phyloP scores from a whole-genome alignment of 1,140 invertebrate species.

The Scaptodrosophila lebanonensis region DNA sequence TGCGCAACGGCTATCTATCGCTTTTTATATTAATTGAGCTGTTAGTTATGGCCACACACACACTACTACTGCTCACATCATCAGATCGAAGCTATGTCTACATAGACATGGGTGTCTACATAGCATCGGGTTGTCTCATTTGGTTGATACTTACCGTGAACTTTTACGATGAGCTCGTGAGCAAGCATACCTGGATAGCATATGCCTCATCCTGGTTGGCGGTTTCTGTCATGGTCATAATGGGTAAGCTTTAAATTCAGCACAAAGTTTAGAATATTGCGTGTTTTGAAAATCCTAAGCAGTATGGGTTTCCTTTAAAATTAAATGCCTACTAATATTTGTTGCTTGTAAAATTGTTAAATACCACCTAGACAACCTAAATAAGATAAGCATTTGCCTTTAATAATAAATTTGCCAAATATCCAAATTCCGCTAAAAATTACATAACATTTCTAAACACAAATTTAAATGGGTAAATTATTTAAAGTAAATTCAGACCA shows the following conservation, averaged over 20 bases:
- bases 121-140: conserved; percentile 77
- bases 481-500: no score
- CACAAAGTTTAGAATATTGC: no score
- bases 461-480: no score
- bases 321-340: neutral
- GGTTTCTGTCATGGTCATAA: conserved; percentile 65
- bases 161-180: conserved; percentile 78
- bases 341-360: no score
- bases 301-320: neutral
- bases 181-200: conserved; percentile 77
- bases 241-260: conserved; percentile 54
- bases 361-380: no score
- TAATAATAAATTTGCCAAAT: no score
- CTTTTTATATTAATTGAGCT: conserved; percentile 85
- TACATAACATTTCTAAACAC: no score
- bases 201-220: conserved; percentile 79
- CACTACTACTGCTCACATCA: conserved; percentile 79
- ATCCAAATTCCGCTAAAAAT: no score
- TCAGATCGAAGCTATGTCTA: conserved; percentile 73
- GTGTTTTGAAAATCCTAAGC: no score
- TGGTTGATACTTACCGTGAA: conserved; percentile 79
- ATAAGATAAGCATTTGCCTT: no score
- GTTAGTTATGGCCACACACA: conserved; percentile 81
- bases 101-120: conserved; percentile 74
- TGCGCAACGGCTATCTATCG: conserved; percentile 87